Percentiles rank a stretch among this genome's conserved stretches.
Evolutionary conservation across 2,113 vertebrate genomes (phyloP).

Genomic region (Dendrocopos noguchii): DNA sequence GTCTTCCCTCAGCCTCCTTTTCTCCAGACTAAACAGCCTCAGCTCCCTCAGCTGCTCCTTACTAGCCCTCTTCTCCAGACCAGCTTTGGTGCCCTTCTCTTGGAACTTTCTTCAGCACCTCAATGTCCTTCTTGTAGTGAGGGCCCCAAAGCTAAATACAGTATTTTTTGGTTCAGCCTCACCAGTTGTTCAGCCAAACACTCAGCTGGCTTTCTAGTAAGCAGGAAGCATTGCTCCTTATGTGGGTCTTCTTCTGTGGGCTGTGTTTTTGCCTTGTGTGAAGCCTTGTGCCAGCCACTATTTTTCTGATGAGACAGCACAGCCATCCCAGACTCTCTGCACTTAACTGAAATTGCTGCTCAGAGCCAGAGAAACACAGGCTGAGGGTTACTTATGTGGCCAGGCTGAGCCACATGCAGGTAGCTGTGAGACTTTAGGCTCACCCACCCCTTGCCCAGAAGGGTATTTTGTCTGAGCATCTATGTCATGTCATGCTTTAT

Average conservation of each 20-base stretch:
- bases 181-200: not conserved
- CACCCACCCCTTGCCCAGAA: not conserved
- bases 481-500: not conserved
- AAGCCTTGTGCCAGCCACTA: not conserved
- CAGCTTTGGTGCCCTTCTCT: too few relatives aligned
- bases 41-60: too few relatives aligned
- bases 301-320: not conserved
- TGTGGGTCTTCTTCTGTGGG: not conserved
- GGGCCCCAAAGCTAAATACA: too few relatives aligned
- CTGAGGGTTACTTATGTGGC: rapidly evolving
- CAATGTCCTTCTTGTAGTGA: too few relatives aligned
- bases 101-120: too few relatives aligned
- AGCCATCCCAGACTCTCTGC: not conserved
- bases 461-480: rapidly evolving
- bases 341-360: not conserved
- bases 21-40: too few relatives aligned
- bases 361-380: not conserved
- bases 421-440: not conserved
- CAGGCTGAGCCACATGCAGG: not conserved
- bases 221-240: rapidly evolving
- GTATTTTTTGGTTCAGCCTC: not conserved
- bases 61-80: too few relatives aligned
- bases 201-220: rapidly evolving
- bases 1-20: too few relatives aligned
- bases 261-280: not conserved